A percentile compares a stretch with the other conserved stretches of the same genome.
Evolutionary conservation across 2,797 vertebrate genomes (phyloP).

Genomic region (Cuculus canorus): DNA sequence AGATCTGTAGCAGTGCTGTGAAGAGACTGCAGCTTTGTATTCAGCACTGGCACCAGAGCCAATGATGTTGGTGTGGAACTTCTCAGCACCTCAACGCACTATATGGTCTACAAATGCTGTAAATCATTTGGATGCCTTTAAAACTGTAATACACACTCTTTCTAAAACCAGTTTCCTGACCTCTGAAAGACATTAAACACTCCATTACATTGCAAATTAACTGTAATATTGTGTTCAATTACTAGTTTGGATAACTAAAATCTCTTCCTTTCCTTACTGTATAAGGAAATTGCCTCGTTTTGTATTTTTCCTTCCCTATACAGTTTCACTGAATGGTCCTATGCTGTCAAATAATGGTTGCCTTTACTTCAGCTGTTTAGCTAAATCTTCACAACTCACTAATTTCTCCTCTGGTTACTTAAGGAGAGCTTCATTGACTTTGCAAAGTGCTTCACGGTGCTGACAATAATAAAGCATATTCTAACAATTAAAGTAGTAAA

Average conservation of each 20-base stretch:
- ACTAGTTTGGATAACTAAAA: background rate
- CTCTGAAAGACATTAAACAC: slow-evolving; percentile 28
- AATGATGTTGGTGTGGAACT: rapidly evolving
- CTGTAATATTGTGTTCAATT: background rate
- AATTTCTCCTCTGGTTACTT: background rate
- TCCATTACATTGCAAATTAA: slow-evolving; percentile 21
- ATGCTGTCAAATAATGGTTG: background rate
- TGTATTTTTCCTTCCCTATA: background rate
- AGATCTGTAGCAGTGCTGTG: background rate
- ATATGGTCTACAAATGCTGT: background rate
- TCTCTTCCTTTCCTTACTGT: background rate
- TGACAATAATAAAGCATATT: background rate
- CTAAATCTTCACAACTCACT: background rate
- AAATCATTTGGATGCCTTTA: background rate
- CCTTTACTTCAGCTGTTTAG: background rate
- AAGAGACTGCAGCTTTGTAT: background rate
- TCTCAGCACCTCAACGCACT: background rate
- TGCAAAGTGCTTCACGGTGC: background rate
- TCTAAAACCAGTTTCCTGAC: slow-evolving; percentile 35
- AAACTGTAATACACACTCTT: background rate
- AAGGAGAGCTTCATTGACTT: background rate
- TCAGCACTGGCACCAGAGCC: background rate
- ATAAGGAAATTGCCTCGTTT: background rate
- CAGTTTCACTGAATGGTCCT: background rate
- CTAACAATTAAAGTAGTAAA: background rate